Base-by-base conservation (phyloP, 2,113 vertebrate species). In the Psilopogon haemacephalus region DNA sequence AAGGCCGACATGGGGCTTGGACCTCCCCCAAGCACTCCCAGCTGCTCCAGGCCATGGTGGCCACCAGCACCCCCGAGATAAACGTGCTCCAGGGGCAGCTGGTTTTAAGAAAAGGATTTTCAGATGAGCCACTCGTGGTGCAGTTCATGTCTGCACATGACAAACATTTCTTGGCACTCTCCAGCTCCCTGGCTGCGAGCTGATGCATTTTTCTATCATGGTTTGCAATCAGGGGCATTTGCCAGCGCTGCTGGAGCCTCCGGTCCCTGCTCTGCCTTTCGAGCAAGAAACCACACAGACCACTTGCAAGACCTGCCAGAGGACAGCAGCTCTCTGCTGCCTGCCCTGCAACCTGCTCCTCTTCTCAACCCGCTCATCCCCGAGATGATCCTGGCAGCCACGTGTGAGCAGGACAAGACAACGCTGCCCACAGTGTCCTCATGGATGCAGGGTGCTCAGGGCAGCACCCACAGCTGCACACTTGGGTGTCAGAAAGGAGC, bases 141-240 rank as follows among this genome's bases (percentile, higher is more conserved):
- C 35, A 93, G 68, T 78, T 95, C 94, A 44, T 92, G 93, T 89
- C 87, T 90, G 84, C 84, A 82, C 91, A 95, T 17, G 93, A 95
- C 12, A 4, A 96, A 54, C 73, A 50, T 82, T 92, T 92, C 89
- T 89, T 95, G 95, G 93, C 93, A 84, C 26, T 58, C 6, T 1
- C 62, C 77, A 65, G 74, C 38, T 79, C 71, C 63, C 87, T 69
- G 87, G 67, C 94, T 95, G 84, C 5, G 6, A 79, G 93, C 71
- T 72, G 89, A 72, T 76, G 87, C 70, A 54, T 82, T 90, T 84
- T 76, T 48, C 78, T 28, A 75, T 26, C 35, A 24, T 5, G 30
- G 73, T 54, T 92, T 1, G 23, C 67, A 86, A 87, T 83, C 70
- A 33, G 82, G 81, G 35, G 70, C 48, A 75, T 91, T 54, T 87